These are phyloP conservation scores for Zosterops lateralis DNA, from an alignment of 2,113 vertebrate genomes.

Conservation along the genomic window DNA sequence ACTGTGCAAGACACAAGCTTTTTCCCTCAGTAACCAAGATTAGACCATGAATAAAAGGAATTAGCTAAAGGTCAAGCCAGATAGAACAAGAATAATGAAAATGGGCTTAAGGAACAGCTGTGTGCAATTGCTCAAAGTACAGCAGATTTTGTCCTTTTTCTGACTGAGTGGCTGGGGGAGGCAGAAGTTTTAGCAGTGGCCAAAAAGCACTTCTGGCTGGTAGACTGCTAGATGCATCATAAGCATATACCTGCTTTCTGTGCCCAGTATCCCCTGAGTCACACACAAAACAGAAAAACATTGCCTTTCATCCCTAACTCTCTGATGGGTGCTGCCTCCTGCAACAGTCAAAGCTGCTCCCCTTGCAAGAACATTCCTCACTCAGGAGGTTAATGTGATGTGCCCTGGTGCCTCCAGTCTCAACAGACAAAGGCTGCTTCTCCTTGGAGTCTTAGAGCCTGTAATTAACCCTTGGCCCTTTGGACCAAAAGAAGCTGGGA, in stretches of 20 bases:
- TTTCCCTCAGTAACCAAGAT: slow-evolving; percentile 32
- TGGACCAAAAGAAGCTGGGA: neutral
- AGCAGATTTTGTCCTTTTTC: slow-evolving; percentile 18
- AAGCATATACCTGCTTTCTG: neutral
- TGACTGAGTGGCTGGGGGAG: neutral
- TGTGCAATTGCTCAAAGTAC: slow-evolving; percentile 16
- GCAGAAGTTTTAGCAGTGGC: neutral
- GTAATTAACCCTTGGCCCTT: slow-evolving; percentile 8
- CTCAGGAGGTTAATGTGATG: neutral
- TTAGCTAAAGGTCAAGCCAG: slow-evolving; percentile 54
- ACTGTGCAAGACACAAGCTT: neutral
- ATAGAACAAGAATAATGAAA: slow-evolving; percentile 49
- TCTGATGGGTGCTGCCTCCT: neutral
- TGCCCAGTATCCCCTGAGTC: neutral
- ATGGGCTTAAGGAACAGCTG: slow-evolving; percentile 31
- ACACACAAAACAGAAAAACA: neutral
- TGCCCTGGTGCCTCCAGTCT: neutral
- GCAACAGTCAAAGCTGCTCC: neutral
- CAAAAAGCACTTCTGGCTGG: neutral
- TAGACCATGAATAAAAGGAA: slow-evolving; percentile 43
- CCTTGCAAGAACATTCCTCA: neutral
- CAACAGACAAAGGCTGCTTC: neutral
- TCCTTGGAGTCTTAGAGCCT: neutral
- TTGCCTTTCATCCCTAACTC: neutral
- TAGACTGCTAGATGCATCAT: neutral